Evolutionary conservation across 1,140 invertebrate species (phyloP), one percentile per base, ranked within the genome.

Genomic region (Bombus ignitus): DNA sequence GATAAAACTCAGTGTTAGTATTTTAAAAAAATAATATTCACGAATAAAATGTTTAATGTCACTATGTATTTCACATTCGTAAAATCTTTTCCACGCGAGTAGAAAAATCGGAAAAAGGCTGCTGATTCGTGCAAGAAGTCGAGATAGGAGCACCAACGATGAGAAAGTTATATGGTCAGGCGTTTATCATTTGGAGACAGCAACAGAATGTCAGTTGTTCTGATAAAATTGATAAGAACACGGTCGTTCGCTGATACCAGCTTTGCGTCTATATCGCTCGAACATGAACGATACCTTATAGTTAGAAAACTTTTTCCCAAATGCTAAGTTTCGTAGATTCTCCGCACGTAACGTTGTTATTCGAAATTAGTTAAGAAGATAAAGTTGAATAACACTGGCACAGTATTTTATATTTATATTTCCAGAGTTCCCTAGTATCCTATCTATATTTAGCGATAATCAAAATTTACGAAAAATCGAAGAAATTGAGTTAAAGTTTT

Each of bases 211-310:
- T 79, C n/a, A 70, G 18, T 62, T 39, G 62, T 70, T 32, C 47
- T 42, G 82, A 84, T 84, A 84, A 84, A 47, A 32, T 15, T 71
- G 75, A 84, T 84, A 84, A 84, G 66, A 66, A 42, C 47, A 71
- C 13, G 78, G 53, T 70, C 37, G 39, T 32, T 79, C 37, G 44
- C 66, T 71, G 75, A 84, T 84, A 71, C 32, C 8, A n/a, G 25
- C 1, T 65, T 37, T n/a, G 65, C 18, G 3, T n/a, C n/a, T 65
- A 42, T 47, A 44, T 75, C 72, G 42, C 18, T 12, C 12, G 47
- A 44, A 22, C 57, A 2, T 65, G 8, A 5, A 47, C 57, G 18
- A n/a, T 39, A 44, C 22, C 53, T 74, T 37, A 42, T 59, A 32
- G 39, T 39, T 37, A 2, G 22, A 25, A 12, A 68, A 4, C 32